A percentile compares a stretch with the other conserved stretches of the same genome.
These are phyloP conservation scores for Synanthedon formicaeformis DNA, from an alignment of 2,888 invertebrate genomes.

Conservation along the genomic window DNA sequence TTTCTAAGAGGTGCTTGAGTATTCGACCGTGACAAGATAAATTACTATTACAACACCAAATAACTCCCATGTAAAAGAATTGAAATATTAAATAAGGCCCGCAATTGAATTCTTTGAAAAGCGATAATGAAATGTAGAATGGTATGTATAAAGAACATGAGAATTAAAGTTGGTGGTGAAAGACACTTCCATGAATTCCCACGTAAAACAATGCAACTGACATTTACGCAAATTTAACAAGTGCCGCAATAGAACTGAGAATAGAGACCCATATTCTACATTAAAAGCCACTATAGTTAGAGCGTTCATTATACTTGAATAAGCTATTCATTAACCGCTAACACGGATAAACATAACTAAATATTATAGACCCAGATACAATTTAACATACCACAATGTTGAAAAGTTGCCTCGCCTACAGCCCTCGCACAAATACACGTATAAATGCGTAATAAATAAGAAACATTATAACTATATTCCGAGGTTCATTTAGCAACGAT, in stretches of 20 bases:
- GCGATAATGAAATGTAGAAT: too few relatives aligned
- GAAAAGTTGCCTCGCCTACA: conserved; percentile 34
- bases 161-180: too few relatives aligned
- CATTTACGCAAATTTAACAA: background rate
- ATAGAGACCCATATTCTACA: background rate
- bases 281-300: background rate
- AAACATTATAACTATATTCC: conserved; percentile 25
- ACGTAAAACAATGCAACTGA: background rate
- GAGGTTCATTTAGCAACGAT: background rate
- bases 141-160: too few relatives aligned
- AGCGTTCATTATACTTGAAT: conserved; percentile 10
- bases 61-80: too few relatives aligned
- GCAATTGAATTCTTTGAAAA: too few relatives aligned
- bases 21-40: too few relatives aligned
- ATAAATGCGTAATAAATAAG: conserved; percentile 43
- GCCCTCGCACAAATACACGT: conserved; percentile 26
- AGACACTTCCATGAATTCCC: background rate
- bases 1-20: too few relatives aligned
- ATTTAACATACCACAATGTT: conserved; percentile 17
- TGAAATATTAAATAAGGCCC: too few relatives aligned
- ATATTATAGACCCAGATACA: conserved; percentile 11
- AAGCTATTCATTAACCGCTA: conserved; percentile 14
- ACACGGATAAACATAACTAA: background rate
- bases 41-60: too few relatives aligned
- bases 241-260: background rate